Evolutionary conservation across 2,888 invertebrate species (phyloP).

Genomic region (Tuberolachnus salignus): DNA sequence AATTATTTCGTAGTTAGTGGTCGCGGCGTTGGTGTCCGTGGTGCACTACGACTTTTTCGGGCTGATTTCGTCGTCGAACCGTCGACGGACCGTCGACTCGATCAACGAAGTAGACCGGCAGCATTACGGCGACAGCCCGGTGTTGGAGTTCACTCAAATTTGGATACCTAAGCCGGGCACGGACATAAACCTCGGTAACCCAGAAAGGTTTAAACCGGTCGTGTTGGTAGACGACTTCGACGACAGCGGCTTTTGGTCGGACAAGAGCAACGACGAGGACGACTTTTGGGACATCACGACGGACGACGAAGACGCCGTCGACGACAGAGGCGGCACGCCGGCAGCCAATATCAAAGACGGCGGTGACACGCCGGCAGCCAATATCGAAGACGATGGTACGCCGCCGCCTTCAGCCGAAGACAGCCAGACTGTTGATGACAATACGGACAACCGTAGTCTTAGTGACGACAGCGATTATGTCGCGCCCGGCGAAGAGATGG

Average conservation of each 20-base stretch:
- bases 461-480: neutral
- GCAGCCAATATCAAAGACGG: neutral
- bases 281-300: neutral
- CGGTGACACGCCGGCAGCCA: too few relatives aligned
- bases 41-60: conserved; percentile 40
- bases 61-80: neutral
- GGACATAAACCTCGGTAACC: neutral
- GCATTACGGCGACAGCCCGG: neutral
- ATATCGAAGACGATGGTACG: too few relatives aligned
- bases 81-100: neutral
- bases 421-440: neutral
- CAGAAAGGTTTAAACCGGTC: neutral
- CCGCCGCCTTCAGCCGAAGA: too few relatives aligned
- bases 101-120: neutral
- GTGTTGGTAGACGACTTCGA: neutral
- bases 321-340: too few relatives aligned
- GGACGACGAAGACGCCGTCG: neutral
- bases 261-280: neutral
- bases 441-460: neutral
- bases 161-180: conserved; percentile 43
- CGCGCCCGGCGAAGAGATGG: conserved; percentile 4
- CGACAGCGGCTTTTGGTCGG: too few relatives aligned
- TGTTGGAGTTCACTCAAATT: neutral
- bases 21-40: conserved; percentile 19
- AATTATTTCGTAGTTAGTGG: neutral